These are phyloP conservation scores for Lepus oiostolus DNA, from an alignment of 2,797 vertebrate genomes.

Conservation along the genomic window DNA sequence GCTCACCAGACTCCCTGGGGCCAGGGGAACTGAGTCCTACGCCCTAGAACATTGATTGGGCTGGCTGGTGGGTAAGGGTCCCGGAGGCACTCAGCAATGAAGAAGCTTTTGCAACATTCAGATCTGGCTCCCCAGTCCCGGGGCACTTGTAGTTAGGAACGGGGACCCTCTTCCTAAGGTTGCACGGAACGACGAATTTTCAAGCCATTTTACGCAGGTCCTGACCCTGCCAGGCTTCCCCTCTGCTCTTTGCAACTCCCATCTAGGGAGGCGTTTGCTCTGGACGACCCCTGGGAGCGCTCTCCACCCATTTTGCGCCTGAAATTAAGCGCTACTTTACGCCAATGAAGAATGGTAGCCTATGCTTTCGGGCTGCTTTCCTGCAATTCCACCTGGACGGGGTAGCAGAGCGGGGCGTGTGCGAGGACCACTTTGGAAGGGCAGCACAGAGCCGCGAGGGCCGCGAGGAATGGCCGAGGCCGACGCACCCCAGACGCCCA, in stretches of 20 bases:
- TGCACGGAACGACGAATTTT: constrained; percentile 39
- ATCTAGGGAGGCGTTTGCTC: constrained; percentile 31
- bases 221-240: background rate
- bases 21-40: constrained; percentile 39
- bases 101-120: constrained; percentile 36
- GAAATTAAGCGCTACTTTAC: constrained; percentile 46
- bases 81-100: background rate
- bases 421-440: background rate
- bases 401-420: background rate
- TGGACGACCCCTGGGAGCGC: constrained; percentile 46
- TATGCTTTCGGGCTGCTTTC: constrained; percentile 48
- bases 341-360: constrained; percentile 23
- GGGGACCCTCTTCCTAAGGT: constrained; percentile 47
- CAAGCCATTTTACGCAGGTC: background rate
- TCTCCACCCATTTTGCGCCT: constrained; percentile 12
- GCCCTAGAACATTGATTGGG: constrained; percentile 19
- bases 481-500: background rate
- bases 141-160: background rate
- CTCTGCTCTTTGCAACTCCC: constrained; percentile 20
- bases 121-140: background rate
- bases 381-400: background rate
- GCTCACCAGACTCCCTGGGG: constrained; percentile 57
- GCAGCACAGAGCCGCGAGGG: background rate
- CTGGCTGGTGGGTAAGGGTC: background rate
- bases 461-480: constrained; percentile 58